Evolutionary conservation across 2,888 invertebrate species (phyloP).

Genomic region (Nemoura dubitans): DNA sequence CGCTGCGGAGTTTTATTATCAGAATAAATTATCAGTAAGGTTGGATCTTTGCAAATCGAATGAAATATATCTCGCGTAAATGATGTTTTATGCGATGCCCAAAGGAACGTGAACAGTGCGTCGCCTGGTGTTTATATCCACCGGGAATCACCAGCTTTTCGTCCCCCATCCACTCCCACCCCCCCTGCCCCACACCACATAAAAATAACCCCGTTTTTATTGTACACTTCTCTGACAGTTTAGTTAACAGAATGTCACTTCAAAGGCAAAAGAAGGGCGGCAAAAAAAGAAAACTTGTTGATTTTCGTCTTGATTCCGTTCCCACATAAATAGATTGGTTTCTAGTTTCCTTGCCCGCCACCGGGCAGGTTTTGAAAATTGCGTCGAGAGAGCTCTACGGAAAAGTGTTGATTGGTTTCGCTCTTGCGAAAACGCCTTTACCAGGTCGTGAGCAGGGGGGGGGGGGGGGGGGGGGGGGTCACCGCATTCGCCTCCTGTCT

Average conservation of each 20-base stretch:
- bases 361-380: neutral
- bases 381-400: neutral
- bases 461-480: neutral
- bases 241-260: constrained; percentile 27
- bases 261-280: neutral
- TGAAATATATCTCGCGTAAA: neutral
- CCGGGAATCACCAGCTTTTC: neutral
- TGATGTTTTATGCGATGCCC: neutral
- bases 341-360: neutral
- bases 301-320: constrained; percentile 8
- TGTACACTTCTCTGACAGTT: constrained; percentile 10
- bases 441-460: neutral
- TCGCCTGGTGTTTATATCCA: neutral
- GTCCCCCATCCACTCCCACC: no score
- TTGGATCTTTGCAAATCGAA: neutral
- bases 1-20: neutral
- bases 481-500: neutral
- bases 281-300: constrained; percentile 16
- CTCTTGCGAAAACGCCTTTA: neutral
- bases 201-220: neutral
- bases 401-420: neutral
- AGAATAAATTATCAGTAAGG: neutral
- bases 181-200: no score
- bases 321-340: constrained; percentile 20
- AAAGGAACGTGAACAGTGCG: neutral